Percentiles rank a stretch among this genome's conserved stretches.
Conservation (phyloP, 2,797 vertebrate genomes). For the Acanthurus leucopareius region DNA sequence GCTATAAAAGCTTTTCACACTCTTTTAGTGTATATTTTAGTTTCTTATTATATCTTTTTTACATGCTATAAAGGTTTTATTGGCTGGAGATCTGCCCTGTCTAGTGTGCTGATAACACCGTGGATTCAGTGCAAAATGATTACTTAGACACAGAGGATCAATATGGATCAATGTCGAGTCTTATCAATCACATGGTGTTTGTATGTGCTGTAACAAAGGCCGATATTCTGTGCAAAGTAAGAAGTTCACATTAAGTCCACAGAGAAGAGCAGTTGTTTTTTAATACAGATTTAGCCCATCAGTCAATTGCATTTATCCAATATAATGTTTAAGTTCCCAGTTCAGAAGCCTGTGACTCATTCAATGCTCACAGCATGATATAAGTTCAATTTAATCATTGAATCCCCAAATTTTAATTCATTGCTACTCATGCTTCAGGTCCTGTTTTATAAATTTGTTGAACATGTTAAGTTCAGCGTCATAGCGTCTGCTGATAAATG, state of each 20-base stretch:
- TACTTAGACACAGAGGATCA: slow-evolving; percentile 50
- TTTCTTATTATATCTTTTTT: neutral
- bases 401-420: neutral
- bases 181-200: slow-evolving; percentile 57
- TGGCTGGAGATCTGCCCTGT: neutral
- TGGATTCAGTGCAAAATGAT: slow-evolving; percentile 43
- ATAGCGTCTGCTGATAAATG: neutral
- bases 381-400: neutral
- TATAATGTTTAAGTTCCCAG: neutral
- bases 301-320: neutral
- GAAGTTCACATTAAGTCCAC: slow-evolving; percentile 1
- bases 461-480: slow-evolving; percentile 11
- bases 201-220: slow-evolving; percentile 37
- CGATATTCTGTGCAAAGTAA: neutral
- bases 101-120: slow-evolving; percentile 29
- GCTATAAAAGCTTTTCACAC: neutral
- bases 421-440: neutral
- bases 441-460: too few relatives aligned
- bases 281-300: neutral
- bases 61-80: slow-evolving; percentile 6
- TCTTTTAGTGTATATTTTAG: neutral
- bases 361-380: neutral
- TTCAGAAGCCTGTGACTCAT: neutral
- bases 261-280: neutral
- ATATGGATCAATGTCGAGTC: slow-evolving; percentile 48